Conservation (phyloP, 2,888 invertebrate genomes). For the Dendrolimus houi region DNA sequence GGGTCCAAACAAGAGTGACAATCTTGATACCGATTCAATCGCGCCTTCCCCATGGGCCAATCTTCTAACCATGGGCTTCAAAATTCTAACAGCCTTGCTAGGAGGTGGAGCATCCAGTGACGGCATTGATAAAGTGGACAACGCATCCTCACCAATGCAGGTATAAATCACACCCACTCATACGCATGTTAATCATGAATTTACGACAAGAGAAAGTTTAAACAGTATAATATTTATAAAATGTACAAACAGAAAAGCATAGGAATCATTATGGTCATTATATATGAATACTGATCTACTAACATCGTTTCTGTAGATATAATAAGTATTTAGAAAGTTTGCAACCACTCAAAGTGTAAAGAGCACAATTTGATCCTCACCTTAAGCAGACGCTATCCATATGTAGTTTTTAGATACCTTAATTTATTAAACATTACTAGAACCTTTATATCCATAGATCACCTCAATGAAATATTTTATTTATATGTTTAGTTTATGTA, state of each 20-base stretch:
- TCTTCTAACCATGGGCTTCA: constrained; percentile 88
- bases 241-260: constrained; percentile 27
- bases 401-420: constrained; percentile 24
- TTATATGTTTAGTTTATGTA: not conserved
- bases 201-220: constrained; percentile 12
- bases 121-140: constrained; percentile 94
- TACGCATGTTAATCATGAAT: constrained; percentile 9
- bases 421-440: constrained; percentile 54
- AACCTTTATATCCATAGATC: constrained; percentile 43
- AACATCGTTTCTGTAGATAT: constrained; percentile 62
- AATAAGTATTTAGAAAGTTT: constrained; percentile 32
- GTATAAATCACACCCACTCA: constrained; percentile 60
- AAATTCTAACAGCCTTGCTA: constrained; percentile 89
- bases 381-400: constrained; percentile 44
- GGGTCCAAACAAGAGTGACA: constrained; percentile 90
- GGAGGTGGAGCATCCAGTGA: constrained; percentile 86
- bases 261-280: constrained; percentile 21
- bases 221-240: constrained; percentile 15
- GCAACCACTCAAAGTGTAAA: constrained; percentile 45
- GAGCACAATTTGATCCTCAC: constrained; percentile 63
- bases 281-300: constrained; percentile 61
- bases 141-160: constrained; percentile 92
- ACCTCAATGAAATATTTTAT: constrained; percentile 38
- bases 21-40: constrained; percentile 80
- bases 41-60: constrained; percentile 92